These are phyloP conservation scores for Calameuta pallipes DNA, from an alignment of 2,888 invertebrate species.

Conservation along the genomic window DNA sequence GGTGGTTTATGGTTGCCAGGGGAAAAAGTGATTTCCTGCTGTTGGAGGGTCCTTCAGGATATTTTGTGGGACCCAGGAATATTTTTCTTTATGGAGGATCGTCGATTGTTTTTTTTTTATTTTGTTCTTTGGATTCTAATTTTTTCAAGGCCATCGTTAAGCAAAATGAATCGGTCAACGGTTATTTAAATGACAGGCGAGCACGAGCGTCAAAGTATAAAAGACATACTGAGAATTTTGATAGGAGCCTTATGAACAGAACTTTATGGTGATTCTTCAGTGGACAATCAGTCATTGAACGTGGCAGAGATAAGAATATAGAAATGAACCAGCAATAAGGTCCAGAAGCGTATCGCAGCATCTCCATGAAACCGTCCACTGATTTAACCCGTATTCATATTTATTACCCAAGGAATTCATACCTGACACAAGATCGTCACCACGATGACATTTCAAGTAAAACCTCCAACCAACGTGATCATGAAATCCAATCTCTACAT, in stretches of 20 bases:
- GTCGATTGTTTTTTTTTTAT: background rate
- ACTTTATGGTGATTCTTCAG: background rate
- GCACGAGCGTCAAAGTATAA: background rate
- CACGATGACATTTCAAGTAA: background rate
- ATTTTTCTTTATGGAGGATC: background rate
- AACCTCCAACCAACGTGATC: background rate
- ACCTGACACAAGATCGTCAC: background rate
- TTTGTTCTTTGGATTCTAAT: background rate
- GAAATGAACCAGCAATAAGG: background rate
- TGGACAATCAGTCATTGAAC: background rate
- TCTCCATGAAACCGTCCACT: conserved; percentile 29
- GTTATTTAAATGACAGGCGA: background rate
- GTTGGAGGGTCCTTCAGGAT: background rate
- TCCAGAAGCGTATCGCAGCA: background rate
- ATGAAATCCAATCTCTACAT: background rate
- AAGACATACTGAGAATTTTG: background rate
- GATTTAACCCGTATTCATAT: background rate
- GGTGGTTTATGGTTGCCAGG: background rate
- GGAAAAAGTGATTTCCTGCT: background rate
- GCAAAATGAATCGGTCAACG: background rate
- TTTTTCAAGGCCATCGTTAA: background rate
- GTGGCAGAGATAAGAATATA: background rate
- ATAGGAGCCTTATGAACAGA: background rate
- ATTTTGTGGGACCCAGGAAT: background rate
- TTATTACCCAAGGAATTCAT: background rate